Evolutionary conservation across 2,113 vertebrate genomes (phyloP).

Genomic region (Sitta europaea): DNA sequence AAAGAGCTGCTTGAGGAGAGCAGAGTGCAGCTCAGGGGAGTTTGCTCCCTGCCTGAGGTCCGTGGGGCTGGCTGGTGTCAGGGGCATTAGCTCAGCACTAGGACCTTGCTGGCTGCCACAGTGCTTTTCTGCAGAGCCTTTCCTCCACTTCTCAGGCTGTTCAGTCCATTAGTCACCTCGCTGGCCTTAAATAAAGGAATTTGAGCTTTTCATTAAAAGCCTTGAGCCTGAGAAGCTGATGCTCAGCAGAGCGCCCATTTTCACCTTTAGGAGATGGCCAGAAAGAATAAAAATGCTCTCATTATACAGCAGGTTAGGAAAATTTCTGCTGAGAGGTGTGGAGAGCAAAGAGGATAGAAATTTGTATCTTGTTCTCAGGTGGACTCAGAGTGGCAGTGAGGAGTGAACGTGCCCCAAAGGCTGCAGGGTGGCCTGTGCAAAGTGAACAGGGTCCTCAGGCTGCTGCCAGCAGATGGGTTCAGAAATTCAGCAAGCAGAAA

Average conservation of each 20-base stretch:
- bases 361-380: not conserved
- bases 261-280: not conserved
- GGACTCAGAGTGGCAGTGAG: not conserved
- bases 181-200: not conserved
- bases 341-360: not conserved
- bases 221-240: not conserved
- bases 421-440: not conserved
- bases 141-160: not conserved
- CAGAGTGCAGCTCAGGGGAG: not conserved
- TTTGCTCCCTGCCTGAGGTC: not conserved
- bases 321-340: not conserved
- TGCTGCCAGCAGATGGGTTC: not conserved
- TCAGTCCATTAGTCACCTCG: not conserved
- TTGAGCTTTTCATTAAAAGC: not conserved
- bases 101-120: not conserved
- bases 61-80: rapidly evolving
- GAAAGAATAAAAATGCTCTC: not conserved
- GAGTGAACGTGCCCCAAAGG: not conserved
- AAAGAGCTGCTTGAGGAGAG: not conserved
- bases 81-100: not conserved
- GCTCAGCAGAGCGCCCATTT: not conserved
- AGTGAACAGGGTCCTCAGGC: not conserved
- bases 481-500: not conserved
- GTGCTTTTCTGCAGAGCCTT: not conserved
- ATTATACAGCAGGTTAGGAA: not conserved